phyloP scores from a whole-genome alignment of 2,113 vertebrate species.

The Mastomys natalensis region DNA sequence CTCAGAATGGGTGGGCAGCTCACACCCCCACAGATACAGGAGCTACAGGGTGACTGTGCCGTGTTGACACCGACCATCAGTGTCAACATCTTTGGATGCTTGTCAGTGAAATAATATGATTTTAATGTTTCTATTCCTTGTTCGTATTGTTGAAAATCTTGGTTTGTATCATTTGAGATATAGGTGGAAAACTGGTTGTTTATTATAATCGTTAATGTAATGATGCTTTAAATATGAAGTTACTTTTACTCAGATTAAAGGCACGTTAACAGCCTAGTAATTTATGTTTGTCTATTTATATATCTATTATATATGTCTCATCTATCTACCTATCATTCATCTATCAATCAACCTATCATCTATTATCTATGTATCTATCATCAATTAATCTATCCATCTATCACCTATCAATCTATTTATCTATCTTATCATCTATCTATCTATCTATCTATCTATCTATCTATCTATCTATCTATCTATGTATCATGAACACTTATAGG shows the following conservation, averaged over 20 bases:
- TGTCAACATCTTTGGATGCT: background rate
- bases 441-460: background rate
- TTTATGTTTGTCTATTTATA: background rate
- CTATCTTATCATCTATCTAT: background rate
- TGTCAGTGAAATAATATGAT: background rate
- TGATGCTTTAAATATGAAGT: background rate
- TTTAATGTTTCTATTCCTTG: conserved; percentile 12
- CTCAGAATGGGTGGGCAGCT: background rate
- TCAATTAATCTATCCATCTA: background rate
- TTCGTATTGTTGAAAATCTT: background rate
- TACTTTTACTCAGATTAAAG: conserved; percentile 6
- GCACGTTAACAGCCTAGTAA: background rate
- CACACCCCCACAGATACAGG: background rate
- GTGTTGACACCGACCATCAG: background rate
- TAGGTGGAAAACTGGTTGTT: background rate
- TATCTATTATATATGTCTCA: background rate
- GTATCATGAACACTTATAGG: background rate
- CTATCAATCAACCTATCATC: background rate
- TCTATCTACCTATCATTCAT: background rate
- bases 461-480: background rate
- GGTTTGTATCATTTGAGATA: background rate
- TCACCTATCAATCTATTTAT: background rate
- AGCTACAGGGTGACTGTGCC: background rate
- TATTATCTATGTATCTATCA: background rate
- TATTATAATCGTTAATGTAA: background rate